Base-by-base conservation (phyloP, 2,113 vertebrate genomes). In the Limanda limanda region DNA sequence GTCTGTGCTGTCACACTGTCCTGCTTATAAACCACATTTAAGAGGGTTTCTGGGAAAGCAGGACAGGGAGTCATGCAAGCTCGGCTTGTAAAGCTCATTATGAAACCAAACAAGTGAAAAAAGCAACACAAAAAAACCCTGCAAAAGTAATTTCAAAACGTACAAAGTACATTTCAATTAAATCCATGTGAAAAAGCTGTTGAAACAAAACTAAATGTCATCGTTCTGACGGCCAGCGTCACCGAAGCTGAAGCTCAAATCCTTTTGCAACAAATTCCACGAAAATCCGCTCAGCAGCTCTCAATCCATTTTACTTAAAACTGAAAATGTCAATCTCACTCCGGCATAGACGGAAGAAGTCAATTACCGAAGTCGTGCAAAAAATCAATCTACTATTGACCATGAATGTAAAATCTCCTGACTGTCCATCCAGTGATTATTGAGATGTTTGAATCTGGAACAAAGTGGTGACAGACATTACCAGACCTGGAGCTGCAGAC, bases 11-110 rank as follows among this genome's bases (percentile, higher is more conserved):
- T 61, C 64, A 64, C 61, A 37, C 74, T 63, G 14, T 66, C 42
- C 48, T 62, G 64, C 70, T 59, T 57, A 55, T 18, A 25, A 68
- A 60, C 23, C 68, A 62, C 14, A 52, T 69, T 20, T 40, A 27
- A 11, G 3, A 37, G 17, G 52, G 14, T 45, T 18, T 58, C 21
- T 40, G 37, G 31, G 17, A 80, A 55, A 67, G 9, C 10, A 20
- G 42, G 48, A 54, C 20, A 13, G 31, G 37, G 52, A 47, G 61
- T 65, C 42, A 54, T 55, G 54, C 35, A 8, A n/a, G 18, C 24
- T 3, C 37, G 27, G 14, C 14, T 23, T 45, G 21, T 51, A 35
- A 59, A 42, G 56, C 56, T 60, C 56, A 54, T 54, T 54, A 54
- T 54, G n/a, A 52, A 8, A 12, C 51, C 47, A 67, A 35, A 45